Percentiles rank a stretch among this genome's conserved stretches.
Conservation (phyloP, 2,888 invertebrate species). For the Chymomyza amoena region DNA sequence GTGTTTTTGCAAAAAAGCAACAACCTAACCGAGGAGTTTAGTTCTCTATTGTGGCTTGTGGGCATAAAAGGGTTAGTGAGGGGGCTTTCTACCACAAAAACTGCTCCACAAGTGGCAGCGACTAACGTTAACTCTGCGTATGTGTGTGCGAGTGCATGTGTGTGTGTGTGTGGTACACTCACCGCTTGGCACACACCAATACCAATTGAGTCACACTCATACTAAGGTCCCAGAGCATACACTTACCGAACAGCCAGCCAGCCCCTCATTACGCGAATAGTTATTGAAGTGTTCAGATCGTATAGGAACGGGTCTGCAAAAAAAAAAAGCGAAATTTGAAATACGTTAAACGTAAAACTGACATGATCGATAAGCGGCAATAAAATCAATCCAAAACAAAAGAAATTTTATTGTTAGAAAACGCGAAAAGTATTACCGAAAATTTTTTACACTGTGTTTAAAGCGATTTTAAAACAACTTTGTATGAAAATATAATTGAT, state of each 20-base stretch:
- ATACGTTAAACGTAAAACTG: neutral
- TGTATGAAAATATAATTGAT: neutral
- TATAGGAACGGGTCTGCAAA: conserved; percentile 10
- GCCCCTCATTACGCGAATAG: conserved; percentile 49
- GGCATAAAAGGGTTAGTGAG: neutral
- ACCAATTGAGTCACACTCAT: conserved; percentile 11
- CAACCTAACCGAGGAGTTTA: neutral
- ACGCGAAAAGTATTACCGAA: neutral
- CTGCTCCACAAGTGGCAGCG: conserved; percentile 2
- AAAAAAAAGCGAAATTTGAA: neutral
- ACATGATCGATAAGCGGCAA: neutral
- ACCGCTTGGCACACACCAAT: conserved; percentile 13
- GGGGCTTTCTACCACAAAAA: neutral
- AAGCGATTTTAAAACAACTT: too few relatives aligned
- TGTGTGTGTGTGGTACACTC: neutral
- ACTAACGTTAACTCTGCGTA: neutral
- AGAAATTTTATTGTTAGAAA: neutral
- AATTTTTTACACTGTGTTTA: neutral
- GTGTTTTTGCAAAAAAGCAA: neutral
- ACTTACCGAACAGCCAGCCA: neutral
- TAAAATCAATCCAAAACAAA: neutral
- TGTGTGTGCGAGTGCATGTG: neutral
- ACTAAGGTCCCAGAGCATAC: neutral
- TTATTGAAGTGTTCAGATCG: conserved; percentile 62
- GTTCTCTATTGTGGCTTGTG: neutral